Evolutionary conservation across 2,888 invertebrate genomes (phyloP).

Genomic region (Germaria angustata): DNA sequence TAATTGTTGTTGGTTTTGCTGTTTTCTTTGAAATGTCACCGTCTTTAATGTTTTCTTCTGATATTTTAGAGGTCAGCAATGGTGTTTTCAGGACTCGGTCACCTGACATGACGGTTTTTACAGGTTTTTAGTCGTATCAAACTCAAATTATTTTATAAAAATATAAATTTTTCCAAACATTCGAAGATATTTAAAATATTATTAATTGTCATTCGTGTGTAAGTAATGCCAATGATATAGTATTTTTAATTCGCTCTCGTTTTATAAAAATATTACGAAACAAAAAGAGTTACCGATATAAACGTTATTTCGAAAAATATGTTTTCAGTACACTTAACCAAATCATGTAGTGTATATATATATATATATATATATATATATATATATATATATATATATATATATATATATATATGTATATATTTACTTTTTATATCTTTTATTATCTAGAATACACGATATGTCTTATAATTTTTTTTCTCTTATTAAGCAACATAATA

Average conservation of each 20-base stretch:
- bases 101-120: slow-evolving; percentile 43
- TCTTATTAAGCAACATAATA: no score
- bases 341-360: no score
- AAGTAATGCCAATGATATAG: not conserved
- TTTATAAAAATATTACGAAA: not conserved
- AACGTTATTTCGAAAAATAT: not conserved
- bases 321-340: no score
- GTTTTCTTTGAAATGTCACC: not conserved
- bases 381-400: no score
- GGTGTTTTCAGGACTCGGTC: slow-evolving; percentile 18
- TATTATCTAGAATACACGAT: no score
- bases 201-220: not conserved
- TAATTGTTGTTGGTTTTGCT: not conserved
- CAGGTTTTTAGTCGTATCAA: slow-evolving; percentile 2
- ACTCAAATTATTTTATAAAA: slow-evolving; percentile 17
- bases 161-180: slow-evolving; percentile 42
- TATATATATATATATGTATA: no score
- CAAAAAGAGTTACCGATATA: slow-evolving; percentile 5
- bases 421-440: no score
- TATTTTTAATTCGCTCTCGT: not conserved
- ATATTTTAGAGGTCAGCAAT: not conserved
- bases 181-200: slow-evolving; percentile 23
- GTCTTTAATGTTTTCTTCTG: not conserved
- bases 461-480: no score
- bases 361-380: no score